Base-by-base conservation (phyloP, 2,797 vertebrate species). In the Semotilus atromaculatus region DNA sequence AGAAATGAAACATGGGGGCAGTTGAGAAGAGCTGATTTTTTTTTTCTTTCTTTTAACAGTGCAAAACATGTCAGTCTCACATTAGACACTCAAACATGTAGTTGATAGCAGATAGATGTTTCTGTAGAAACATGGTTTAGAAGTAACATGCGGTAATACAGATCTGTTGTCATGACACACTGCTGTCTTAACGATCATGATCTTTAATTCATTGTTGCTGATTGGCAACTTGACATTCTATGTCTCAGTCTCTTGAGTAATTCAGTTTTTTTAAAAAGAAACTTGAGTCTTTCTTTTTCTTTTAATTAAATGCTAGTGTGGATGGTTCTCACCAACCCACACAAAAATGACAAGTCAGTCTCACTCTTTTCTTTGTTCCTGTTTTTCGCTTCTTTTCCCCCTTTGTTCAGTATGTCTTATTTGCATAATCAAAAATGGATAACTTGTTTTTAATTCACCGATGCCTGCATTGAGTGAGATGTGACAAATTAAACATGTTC, bases 381-480 rank as follows among this genome's bases (percentile, higher is more conserved):
- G 10, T 75, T 74, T 36, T 62, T 31, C 16, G 5, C n/a, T 18
- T 23, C 53, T 43, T n/a, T 76, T 0, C 43, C 21, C 21, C 31
- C 36, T 70, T 53, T 78, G 34, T 78, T 70, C 10, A 16, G 19
- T 14, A 29, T 43, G 58, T 81, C 79, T 60, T 82, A 67, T 53
- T 55, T 83, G 72, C 81, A 76, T 76, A 83, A 83, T 40, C 60
- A 66, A 26, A 83, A 53, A 67, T 82, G 29, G 48, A 68, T 48
- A 73, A 62, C 5, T 3, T 73, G 29, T 31, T 67, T 67, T 83
- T 23, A 38, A 67, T 76, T 83, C 62, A 38, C 38, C n/a, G 36
- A 62, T n/a, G 40, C 13, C n/a, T 36, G 5, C 38, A 51, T n/a
- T 19, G 45, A 83, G 31, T 29, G 55, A 67, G 58, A 53, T 36